Percentiles rank a stretch among this genome's conserved stretches.
phyloP scores from a whole-genome alignment of 37 sponge, comb jelly and placozoan species.

The Lycopodina hypogea region DNA sequence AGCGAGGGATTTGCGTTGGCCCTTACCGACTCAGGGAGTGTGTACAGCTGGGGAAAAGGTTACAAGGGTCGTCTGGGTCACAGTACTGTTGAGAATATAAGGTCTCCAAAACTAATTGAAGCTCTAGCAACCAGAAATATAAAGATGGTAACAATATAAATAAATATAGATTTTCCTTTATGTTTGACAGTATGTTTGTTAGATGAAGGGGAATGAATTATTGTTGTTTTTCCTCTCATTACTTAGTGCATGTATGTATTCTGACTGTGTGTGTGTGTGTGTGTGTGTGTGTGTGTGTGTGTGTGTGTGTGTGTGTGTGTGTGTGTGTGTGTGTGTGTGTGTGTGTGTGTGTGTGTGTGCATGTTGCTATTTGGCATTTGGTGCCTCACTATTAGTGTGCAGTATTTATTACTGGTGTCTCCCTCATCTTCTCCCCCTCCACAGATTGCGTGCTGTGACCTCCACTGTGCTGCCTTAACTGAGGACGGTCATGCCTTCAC shows the following conservation, averaged over 20 bases:
- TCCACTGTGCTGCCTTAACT: slow-evolving; percentile 76
- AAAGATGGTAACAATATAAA: slow-evolving; percentile 39
- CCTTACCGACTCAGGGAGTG: slow-evolving; percentile 68
- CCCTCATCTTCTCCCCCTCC: background rate
- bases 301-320: too few relatives aligned
- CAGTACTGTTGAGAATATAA: slow-evolving; percentile 44
- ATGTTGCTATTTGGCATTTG: background rate
- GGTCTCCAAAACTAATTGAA: slow-evolving; percentile 68
- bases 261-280: too few relatives aligned
- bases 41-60: slow-evolving; percentile 76
- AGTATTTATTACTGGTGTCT: too few relatives aligned
- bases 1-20: slow-evolving; percentile 79
- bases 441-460: slow-evolving; percentile 65
- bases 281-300: too few relatives aligned
- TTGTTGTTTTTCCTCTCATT: background rate
- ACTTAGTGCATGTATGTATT: too few relatives aligned
- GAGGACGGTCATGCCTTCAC: slow-evolving; percentile 65
- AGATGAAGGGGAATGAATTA: background rate
- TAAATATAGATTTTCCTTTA: background rate
- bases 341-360: slow-evolving; percentile 1
- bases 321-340: background rate
- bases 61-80: slow-evolving; percentile 80
- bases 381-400: background rate
- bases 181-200: background rate
- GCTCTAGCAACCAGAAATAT: slow-evolving; percentile 52